Base-by-base conservation (phyloP, 2,888 invertebrate genomes). In the Incurvaria masculella region DNA sequence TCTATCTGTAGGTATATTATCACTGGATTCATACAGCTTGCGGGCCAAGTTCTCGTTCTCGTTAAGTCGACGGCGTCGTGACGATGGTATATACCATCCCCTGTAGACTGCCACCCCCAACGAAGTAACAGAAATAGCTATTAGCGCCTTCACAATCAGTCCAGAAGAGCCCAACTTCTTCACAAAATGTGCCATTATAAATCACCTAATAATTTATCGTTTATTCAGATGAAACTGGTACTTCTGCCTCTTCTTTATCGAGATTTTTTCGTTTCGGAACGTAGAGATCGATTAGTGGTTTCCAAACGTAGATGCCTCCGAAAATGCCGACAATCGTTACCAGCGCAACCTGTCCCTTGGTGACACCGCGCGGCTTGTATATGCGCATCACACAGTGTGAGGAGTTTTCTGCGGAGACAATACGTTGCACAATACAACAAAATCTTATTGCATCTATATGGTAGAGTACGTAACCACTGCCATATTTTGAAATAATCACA, bases 261-360 rank as follows among this genome's bases (percentile, higher is more conserved):
- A 42, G 45, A 57, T 58, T 46, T 56, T 60, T 42, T 6, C 42
- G 46, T 47, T 55, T 59, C 14, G 61, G 60, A 52, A 59, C 68
- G 52, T 60, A 58, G 4, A 72, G 66, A 48, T 67, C 61, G 46
- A 81, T 64, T 6, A 75, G 40, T 2, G 81, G 81, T 57, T 65
- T 72, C 81, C 81, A 81, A 55, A 80, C 74, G 55, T 81, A 81
- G 52, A 73, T 54, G 52, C 81, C 81, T 48, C 73, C 61, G 42
- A 73, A 55, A 46, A 72, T 61, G 21, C 82, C 82, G 45, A 81
- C 52, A 53, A 74, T 51, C 26, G 69, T 58, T 14, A 66, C 69
- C 42, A 82, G 49, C 45, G 64, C 56, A 51, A 81, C 51, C 58
- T 80, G 75, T 46, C 65, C 61, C 52, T 47, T 73, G 14, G 70